phyloP scores from a whole-genome alignment of 2,888 invertebrate genomes.

The Cotesia congregata region DNA sequence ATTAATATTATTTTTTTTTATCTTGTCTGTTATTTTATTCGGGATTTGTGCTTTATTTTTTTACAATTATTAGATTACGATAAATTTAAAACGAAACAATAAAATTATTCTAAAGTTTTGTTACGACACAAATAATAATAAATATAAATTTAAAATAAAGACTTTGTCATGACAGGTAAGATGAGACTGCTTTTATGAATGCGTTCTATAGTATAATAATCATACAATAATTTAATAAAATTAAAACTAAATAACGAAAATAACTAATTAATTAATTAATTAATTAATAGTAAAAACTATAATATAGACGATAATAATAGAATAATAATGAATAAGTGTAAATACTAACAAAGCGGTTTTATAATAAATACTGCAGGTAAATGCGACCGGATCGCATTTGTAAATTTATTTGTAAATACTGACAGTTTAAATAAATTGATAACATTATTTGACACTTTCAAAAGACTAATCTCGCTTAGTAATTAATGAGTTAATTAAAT shows the following conservation, averaged over 20 bases:
- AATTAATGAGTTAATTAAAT: neutral
- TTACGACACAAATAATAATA: neutral
- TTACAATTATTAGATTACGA: neutral
- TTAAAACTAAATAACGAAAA: slow-evolving; percentile 15
- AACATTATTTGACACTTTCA: slow-evolving; percentile 3
- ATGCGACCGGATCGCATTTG: slow-evolving; percentile 30
- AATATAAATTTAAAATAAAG: neutral
- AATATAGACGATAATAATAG: neutral
- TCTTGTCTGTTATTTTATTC: neutral
- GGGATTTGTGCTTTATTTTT: neutral
- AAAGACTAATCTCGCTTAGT: slow-evolving; percentile 13
- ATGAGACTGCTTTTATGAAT: slow-evolving; percentile 26
- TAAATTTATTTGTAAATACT: slow-evolving; percentile 31
- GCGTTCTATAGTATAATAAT: slow-evolving; percentile 31
- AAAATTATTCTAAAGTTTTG: slow-evolving; percentile 2
- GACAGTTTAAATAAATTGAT: slow-evolving; percentile 9
- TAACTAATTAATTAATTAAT: slow-evolving; percentile 11
- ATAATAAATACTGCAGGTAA: slow-evolving; percentile 1
- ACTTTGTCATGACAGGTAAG: slow-evolving; percentile 10
- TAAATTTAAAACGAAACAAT: slow-evolving; percentile 6
- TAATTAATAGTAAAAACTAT: slow-evolving; percentile 13
- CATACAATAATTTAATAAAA: slow-evolving; percentile 19
- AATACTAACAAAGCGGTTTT: neutral
- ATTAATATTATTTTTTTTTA: neutral
- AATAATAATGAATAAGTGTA: slow-evolving; percentile 4